Evolutionary conservation across 2,113 vertebrate genomes (phyloP), one percentile per base, ranked within the genome.

Genomic region (Rutilus rutilus): DNA sequence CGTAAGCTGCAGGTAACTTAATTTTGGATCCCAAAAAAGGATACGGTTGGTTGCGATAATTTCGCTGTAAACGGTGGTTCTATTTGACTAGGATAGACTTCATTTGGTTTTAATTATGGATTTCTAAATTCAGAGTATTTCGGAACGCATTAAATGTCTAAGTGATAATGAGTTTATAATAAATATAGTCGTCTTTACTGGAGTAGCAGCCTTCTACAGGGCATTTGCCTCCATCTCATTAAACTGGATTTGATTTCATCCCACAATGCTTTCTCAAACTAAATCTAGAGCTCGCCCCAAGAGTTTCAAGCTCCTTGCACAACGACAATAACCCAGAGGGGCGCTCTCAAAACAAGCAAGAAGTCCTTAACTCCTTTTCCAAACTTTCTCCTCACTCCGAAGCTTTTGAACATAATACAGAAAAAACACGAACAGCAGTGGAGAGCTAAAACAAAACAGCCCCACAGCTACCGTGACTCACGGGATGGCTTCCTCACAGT

Each of bases 251-350:
- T 67, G 71, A 42, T 83, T 88, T 74, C 45, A 64, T 74, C 67
- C 82, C 27, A 54, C 50, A 71, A 82, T 45, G 64, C 73, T 33
- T 87, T 83, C 82, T 78, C 42, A 8, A 65, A 80, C 83, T 76
- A 69, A 87, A 83, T 88, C 25, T 85, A 60, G 86, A 86, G 77
- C 85, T 83, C 15, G 15, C 77, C 89, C 83, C 86, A 86, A 65
- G 82, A 81, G 86, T 85, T 83, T 83, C 82, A 50, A 75, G 75
- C 74, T 86, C 65, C 33, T 71, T 52, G 42, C 50, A 25, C 47
- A 69, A 60, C 19, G 59, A 59, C 85, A 80, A 71, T 30, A 69
- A 80, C 85, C 67, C 65, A 52, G 64, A 87, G 67, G 78, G 78
- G 27, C 17, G 60, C 71, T 85, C 82, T 80, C 33, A 36, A 67